Percentiles rank a stretch among this genome's conserved stretches.
These are phyloP conservation scores for Petaurus breviceps DNA, from an alignment of 2,113 vertebrate species.

Conservation along the genomic window DNA sequence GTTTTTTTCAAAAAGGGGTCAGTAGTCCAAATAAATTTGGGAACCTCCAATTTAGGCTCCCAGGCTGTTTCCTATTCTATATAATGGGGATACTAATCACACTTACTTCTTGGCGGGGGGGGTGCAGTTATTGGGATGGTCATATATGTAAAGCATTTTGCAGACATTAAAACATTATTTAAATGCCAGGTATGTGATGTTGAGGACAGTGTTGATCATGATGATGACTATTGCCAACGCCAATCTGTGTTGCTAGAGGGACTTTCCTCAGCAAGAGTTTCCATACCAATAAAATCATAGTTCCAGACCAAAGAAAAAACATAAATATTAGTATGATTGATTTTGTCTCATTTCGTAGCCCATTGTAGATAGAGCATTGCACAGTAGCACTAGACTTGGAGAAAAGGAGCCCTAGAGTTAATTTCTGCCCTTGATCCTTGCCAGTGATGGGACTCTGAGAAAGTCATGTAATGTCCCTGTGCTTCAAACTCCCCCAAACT, in stretches of 20 bases:
- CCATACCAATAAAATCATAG: not conserved
- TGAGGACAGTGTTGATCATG: too few species aligned
- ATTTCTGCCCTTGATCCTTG: not conserved
- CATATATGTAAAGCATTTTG: not conserved
- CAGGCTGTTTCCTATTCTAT: not conserved
- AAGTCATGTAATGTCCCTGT: not conserved
- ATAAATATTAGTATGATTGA: not conserved
- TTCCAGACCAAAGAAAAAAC: not conserved
- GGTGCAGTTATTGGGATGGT: not conserved
- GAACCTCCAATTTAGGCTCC: too few species aligned
- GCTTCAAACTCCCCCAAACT: not conserved
- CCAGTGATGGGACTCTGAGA: not conserved
- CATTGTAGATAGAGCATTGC: not conserved
- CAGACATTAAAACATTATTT: not conserved
- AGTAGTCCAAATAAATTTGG: too few species aligned
- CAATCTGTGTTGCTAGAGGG: not conserved
- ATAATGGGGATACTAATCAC: not conserved
- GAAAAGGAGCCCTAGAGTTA: not conserved
- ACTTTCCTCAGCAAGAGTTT: not conserved
- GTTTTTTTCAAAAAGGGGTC: too few species aligned
- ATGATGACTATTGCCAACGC: too few species aligned
- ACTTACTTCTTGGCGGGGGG: not conserved
- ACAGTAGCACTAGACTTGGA: not conserved
- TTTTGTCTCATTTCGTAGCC: not conserved
- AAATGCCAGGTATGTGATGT: not conserved